Evolutionary conservation across 2,888 invertebrate species (phyloP).

Genomic region (Trilocha varians): DNA sequence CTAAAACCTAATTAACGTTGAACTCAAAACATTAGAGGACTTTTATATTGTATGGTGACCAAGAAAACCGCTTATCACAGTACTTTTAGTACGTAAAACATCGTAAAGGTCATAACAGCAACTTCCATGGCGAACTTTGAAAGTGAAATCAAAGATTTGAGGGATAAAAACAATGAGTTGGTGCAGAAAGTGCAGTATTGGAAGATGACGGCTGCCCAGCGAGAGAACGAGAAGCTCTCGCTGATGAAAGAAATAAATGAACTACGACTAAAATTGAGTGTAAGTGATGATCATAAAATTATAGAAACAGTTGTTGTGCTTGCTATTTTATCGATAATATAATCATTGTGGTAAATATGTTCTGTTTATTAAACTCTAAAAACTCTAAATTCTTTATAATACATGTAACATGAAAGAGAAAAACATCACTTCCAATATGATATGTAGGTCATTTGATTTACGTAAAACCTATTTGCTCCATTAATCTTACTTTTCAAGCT

Average conservation of each 20-base stretch:
- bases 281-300: slow-evolving; percentile 26
- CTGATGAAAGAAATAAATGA: slow-evolving; percentile 59
- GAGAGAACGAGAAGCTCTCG: slow-evolving; percentile 51
- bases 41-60: background rate
- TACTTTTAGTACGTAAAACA: slow-evolving; percentile 1
- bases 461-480: too few species aligned
- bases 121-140: slow-evolving; percentile 38
- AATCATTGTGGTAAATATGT: too few species aligned
- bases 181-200: slow-evolving; percentile 53
- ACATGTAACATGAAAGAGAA: too few species aligned
- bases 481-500: too few species aligned
- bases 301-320: background rate
- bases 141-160: slow-evolving; percentile 44
- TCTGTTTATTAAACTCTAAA: too few species aligned
- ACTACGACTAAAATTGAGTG: slow-evolving; percentile 50
- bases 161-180: slow-evolving; percentile 52
- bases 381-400: too few species aligned
- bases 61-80: background rate
- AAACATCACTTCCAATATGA: too few species aligned
- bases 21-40: too few species aligned
- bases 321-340: too few species aligned
- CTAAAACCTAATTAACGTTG: too few species aligned
- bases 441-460: too few species aligned
- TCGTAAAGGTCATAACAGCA: slow-evolving; percentile 6
- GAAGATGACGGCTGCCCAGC: slow-evolving; percentile 52